These are phyloP conservation scores for Agrochola lota DNA, from an alignment of 2,888 invertebrate genomes.

Conservation along the genomic window DNA sequence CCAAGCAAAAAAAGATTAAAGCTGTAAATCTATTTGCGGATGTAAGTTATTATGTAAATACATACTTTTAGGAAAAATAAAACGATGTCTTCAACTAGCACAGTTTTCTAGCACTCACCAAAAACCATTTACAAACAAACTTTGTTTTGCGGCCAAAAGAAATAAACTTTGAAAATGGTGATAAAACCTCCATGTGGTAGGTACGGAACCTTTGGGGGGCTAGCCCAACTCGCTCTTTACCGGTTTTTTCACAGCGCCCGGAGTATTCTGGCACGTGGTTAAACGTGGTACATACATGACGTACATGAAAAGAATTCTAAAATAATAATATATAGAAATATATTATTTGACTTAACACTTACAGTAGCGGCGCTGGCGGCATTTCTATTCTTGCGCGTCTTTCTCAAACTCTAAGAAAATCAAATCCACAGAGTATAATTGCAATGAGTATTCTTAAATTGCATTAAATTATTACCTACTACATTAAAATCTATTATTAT, in stretches of 20 bases:
- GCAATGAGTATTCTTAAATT: neutral
- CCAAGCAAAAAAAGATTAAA: too few relatives aligned
- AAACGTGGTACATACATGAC: neutral
- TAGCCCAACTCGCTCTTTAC: neutral
- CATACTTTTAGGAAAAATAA: neutral
- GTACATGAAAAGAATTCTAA: neutral
- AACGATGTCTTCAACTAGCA: neutral
- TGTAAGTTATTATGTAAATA: too few relatives aligned
- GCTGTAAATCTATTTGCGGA: too few relatives aligned
- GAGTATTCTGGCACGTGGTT: neutral
- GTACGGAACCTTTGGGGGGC: neutral
- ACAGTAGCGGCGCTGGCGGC: neutral
- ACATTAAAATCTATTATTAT: conserved; percentile 29
- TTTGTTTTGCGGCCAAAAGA: neutral
- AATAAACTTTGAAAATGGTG: too few relatives aligned
- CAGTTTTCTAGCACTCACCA: neutral
- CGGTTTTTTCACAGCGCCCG: neutral
- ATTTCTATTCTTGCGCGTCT: neutral
- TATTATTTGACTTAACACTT: conserved; percentile 9
- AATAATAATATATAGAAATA: too few relatives aligned
- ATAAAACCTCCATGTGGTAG: too few relatives aligned
- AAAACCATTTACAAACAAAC: neutral
- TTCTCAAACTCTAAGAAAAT: neutral
- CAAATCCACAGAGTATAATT: neutral
- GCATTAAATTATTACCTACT: neutral